Evolutionary conservation across 2,113 vertebrate genomes (phyloP).

Genomic region (Gavia stellata): DNA sequence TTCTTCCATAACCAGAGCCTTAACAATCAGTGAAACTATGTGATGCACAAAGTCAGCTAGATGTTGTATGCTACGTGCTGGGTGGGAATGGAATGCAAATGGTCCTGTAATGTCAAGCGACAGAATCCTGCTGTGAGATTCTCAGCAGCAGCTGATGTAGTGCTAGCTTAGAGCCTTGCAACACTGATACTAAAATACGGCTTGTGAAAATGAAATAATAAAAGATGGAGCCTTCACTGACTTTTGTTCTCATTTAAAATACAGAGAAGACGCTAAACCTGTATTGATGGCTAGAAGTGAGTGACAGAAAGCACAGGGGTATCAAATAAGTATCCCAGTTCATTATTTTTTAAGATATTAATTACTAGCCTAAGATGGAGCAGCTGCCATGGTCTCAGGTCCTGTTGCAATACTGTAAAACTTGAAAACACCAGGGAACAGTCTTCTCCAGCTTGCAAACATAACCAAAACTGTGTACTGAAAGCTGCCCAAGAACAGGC

Average conservation of each 20-base stretch:
- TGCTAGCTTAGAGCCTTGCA: background rate
- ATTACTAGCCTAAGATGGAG: background rate
- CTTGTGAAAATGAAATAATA: background rate
- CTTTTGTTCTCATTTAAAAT: background rate
- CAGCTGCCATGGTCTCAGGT: fast-evolving
- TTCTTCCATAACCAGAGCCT: background rate
- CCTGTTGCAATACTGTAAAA: background rate
- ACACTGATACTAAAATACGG: background rate
- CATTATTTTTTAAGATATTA: background rate
- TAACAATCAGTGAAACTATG: background rate
- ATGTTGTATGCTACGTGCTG: background rate
- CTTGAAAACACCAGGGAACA: background rate
- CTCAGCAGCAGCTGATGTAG: background rate
- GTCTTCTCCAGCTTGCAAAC: background rate
- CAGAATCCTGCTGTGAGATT: background rate
- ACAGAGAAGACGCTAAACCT: background rate
- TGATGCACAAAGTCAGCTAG: background rate
- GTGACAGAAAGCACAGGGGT: background rate
- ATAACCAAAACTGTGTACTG: background rate
- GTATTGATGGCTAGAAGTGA: background rate
- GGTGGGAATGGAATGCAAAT: background rate
- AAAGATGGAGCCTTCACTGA: background rate
- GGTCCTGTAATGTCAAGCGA: background rate
- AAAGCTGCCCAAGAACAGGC: background rate
- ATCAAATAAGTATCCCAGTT: background rate